Evolutionary conservation across 2,888 invertebrate genomes (phyloP).

Genomic region (Nomada ruficornis): DNA sequence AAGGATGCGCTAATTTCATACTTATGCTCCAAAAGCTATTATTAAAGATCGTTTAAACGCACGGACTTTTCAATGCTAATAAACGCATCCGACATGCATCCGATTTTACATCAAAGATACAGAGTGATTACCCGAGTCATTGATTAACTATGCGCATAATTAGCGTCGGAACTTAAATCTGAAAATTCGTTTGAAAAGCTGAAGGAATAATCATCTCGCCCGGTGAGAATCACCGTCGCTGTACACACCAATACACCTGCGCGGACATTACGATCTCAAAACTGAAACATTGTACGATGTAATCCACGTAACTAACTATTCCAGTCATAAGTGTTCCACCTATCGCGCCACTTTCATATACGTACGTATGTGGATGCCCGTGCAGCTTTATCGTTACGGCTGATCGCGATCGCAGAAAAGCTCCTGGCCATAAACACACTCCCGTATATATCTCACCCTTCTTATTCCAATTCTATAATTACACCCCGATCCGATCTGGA

Average conservation of each 20-base stretch:
- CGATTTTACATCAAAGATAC: no score
- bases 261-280: not conserved
- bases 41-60: no score
- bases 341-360: not conserved
- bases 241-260: not conserved
- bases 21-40: no score
- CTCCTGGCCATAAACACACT: slow-evolving; percentile 13
- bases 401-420: not conserved
- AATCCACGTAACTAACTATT: not conserved
- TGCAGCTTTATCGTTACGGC: not conserved
- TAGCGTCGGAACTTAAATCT: no score
- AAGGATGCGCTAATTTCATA: no score
- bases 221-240: no score
- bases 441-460: not conserved
- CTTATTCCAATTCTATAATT: slow-evolving; percentile 43
- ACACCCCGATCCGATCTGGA: slow-evolving; percentile 10
- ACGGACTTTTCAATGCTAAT: no score
- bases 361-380: not conserved
- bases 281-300: not conserved
- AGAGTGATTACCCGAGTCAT: no score
- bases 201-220: no score
- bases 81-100: no score
- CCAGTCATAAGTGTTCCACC: not conserved
- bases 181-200: no score
- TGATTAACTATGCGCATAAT: no score